Percentiles rank a stretch among this genome's conserved stretches.
phyloP scores from a whole-genome alignment of 2,888 invertebrate species.

The Trichopoda pennipes region DNA sequence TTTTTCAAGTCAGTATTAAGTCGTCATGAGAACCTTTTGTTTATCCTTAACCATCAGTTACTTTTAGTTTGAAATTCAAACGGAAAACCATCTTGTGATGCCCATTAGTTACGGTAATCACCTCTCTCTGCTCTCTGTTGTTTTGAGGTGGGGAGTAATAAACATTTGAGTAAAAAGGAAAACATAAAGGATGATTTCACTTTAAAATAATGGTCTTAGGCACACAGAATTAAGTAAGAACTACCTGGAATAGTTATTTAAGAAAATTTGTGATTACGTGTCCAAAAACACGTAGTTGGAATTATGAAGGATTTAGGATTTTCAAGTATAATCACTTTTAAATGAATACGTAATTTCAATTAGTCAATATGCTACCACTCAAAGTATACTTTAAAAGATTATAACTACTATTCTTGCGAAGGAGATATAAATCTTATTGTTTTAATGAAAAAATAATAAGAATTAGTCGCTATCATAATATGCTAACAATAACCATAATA shows the following conservation, averaged over 20 bases:
- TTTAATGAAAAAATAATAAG: too few relatives aligned
- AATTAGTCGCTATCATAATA: too few relatives aligned
- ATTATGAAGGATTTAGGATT: not conserved
- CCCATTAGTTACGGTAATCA: slow-evolving; percentile 24
- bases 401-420: too few relatives aligned
- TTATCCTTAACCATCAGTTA: not conserved
- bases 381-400: too few relatives aligned
- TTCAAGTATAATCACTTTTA: not conserved
- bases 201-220: not conserved
- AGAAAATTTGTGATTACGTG: not conserved
- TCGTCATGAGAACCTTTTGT: slow-evolving; percentile 15
- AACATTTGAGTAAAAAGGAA: not conserved
- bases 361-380: not conserved
- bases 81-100: not conserved
- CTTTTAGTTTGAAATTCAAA: not conserved
- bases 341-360: not conserved
- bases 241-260: slow-evolving; percentile 9
- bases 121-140: not conserved
- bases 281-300: too few relatives aligned
- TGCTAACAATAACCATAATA: too few relatives aligned
- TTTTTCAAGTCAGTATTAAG: not conserved
- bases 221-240: not conserved
- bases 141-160: too few relatives aligned
- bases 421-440: too few relatives aligned
- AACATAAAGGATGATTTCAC: not conserved